These are phyloP conservation scores for Oceanodroma leucorhoa DNA, from an alignment of 2,797 vertebrate species.

Conservation along the genomic window DNA sequence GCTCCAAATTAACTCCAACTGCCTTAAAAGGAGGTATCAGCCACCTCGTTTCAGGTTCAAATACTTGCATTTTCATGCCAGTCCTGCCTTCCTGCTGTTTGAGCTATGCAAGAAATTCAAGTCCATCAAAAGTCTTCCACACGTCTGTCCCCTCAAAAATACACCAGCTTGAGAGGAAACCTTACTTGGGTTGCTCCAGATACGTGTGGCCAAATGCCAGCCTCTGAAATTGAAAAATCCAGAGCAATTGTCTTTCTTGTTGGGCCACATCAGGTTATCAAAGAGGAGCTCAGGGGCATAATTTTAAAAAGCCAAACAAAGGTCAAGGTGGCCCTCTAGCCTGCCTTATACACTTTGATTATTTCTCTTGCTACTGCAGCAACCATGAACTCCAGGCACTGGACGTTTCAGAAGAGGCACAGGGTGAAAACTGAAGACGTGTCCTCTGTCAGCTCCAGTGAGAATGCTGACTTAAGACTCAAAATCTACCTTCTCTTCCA, in stretches of 20 bases:
- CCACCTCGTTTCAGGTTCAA: background rate
- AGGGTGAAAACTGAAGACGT: background rate
- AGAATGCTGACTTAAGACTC: background rate
- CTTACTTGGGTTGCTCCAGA: background rate
- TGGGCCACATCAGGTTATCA: background rate
- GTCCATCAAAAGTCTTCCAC: background rate
- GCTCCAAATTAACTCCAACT: background rate
- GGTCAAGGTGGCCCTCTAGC: background rate
- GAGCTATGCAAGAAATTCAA: background rate
- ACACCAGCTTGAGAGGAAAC: background rate
- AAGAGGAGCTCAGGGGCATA: background rate
- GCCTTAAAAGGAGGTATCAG: background rate
- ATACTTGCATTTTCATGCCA: background rate
- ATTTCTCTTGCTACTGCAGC: background rate
- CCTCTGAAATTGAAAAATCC: background rate
- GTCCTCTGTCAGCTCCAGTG: background rate
- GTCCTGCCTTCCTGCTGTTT: background rate
- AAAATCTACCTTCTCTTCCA: background rate
- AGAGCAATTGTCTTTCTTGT: background rate
- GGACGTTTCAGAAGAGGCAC: background rate
- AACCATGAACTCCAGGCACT: background rate
- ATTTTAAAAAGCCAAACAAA: background rate
- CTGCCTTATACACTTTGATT: background rate
- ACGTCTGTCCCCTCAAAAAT: background rate
- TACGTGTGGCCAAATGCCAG: background rate